Base-by-base conservation (phyloP, 2,888 invertebrate species). In the Mesoligia furuncula region DNA sequence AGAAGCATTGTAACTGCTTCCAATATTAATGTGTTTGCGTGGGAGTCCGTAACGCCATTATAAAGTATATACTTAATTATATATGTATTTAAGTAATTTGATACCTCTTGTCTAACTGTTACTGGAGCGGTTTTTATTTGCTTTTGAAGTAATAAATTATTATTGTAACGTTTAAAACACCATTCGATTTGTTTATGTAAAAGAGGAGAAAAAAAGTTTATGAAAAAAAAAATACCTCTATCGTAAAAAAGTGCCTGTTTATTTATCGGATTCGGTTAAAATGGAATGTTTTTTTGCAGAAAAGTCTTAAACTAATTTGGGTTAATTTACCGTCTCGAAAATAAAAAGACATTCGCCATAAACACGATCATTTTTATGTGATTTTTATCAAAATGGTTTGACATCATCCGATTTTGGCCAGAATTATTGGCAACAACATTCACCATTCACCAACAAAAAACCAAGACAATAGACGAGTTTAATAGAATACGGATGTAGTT, bases 21-120 rank as follows among this genome's bases (percentile, higher is more conserved):
- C 45, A 68, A 75, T 64, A 68, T 73, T 71, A 57, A 75, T 85
- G 70, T 68, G 15, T 73, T 73, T n/a, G 59, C 65, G 84, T 84
- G 75, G 85, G 84, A 57, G 81, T 31, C 13, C 51, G 62, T 70
- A 85, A 70, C 79, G 79, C 74, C 73, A 75, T 62, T 72, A 71
- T 79, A 82, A 85, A 75, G 27, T 80, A 80, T 84, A 84, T 48
- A 75, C 36, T 36, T 84, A 82, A 84, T 84, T 82, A 84, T 79
- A n/a, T 84, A 65, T 79, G n/a, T 84, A 65, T 84, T 79, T 20
- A 70, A 75, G 84, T 85, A 84, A 84, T 82, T 75, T 84, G 84
- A 84, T 82, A 82, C 73, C 9, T 27, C 70, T 54, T 51, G 67
- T 71, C 17, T 36, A 73, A 85, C 45, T 79, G 15, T 75, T 85